Conservation (phyloP, 1,140 invertebrate genomes). For the Hycleus phaleratus region DNA sequence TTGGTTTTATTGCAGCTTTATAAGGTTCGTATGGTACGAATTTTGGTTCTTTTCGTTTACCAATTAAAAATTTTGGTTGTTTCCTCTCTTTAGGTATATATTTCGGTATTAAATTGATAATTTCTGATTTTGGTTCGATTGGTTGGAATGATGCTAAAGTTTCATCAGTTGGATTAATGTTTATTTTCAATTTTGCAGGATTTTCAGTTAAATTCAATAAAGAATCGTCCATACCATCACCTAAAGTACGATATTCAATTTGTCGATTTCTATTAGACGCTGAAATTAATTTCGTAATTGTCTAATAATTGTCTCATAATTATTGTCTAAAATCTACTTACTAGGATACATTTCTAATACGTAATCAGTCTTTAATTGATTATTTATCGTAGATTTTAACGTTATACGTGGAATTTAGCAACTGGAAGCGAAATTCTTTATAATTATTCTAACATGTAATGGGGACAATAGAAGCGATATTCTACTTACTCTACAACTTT, state of each 20-base stretch:
- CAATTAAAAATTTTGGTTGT: slow-evolving; percentile 28
- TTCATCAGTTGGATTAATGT: slow-evolving; percentile 14
- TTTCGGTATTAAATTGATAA: slow-evolving; percentile 33
- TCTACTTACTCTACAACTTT: no score
- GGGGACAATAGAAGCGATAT: no score
- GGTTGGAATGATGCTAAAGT: slow-evolving; percentile 32
- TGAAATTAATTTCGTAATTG: no score
- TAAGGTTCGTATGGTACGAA: slow-evolving; percentile 87
- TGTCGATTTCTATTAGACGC: no score
- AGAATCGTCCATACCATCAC: slow-evolving; percentile 38
- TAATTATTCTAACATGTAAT: no score
- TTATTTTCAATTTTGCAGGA: slow-evolving; percentile 8
- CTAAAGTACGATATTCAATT: slow-evolving; percentile 21
- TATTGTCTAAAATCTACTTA: no score
- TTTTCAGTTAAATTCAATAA: slow-evolving; percentile 19
- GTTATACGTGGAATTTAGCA: no score
- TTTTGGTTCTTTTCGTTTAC: slow-evolving; percentile 65
- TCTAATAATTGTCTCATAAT: no score
- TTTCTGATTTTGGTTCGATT: slow-evolving; percentile 28
- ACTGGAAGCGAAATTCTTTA: no score
- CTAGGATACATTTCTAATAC: no score
- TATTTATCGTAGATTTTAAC: no score
- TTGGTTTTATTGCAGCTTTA: slow-evolving; percentile 73
- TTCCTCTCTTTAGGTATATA: slow-evolving; percentile 33
- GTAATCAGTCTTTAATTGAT: no score